Evolutionary conservation across 2,113 vertebrate species (phyloP).

Genomic region (Oryzias celebensis): DNA sequence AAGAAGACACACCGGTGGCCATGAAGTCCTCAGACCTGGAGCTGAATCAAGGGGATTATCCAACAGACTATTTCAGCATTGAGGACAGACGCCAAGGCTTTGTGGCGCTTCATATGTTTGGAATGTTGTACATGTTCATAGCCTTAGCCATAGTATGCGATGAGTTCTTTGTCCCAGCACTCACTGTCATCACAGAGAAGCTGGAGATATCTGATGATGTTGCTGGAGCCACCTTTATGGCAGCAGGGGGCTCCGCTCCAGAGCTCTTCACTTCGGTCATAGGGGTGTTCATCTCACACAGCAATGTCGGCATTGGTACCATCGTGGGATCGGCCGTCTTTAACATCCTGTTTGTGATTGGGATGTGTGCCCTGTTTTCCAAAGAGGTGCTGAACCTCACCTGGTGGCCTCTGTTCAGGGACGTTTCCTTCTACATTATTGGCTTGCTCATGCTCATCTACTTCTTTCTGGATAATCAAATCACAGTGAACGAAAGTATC

Average conservation of each 20-base stretch:
- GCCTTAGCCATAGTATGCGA: constrained; percentile 96
- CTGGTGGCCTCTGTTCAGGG: constrained; percentile 98
- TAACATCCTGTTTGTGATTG: constrained; percentile 98
- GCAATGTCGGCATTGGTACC: constrained; percentile 96
- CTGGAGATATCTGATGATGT: constrained; percentile 95
- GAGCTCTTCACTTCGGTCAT: constrained; percentile 98
- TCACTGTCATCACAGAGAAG: constrained; percentile 97
- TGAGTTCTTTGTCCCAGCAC: constrained; percentile 96
- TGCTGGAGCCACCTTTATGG: constrained; percentile 98
- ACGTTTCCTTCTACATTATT: constrained; percentile 95
- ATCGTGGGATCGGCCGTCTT: constrained; percentile 97
- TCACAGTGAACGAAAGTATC: constrained; percentile 86
- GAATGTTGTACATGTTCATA: constrained; percentile 99
- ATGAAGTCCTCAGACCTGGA: constrained; percentile 57
- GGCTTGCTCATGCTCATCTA: constrained; percentile 94
- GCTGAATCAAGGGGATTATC: constrained; percentile 87
- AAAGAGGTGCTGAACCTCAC: constrained; percentile 94
- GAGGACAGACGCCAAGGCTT: constrained; percentile 87
- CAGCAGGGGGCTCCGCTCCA: constrained; percentile 94
- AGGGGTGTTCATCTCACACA: constrained; percentile 95
- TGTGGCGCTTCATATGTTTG: constrained; percentile 87
- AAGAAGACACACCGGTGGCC: constrained; percentile 63
- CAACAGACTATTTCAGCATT: constrained; percentile 86
- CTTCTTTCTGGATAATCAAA: constrained; percentile 97
- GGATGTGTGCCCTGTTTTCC: constrained; percentile 98